phyloP scores from a whole-genome alignment of 2,113 vertebrate genomes.

The Toxostoma redivivum region DNA sequence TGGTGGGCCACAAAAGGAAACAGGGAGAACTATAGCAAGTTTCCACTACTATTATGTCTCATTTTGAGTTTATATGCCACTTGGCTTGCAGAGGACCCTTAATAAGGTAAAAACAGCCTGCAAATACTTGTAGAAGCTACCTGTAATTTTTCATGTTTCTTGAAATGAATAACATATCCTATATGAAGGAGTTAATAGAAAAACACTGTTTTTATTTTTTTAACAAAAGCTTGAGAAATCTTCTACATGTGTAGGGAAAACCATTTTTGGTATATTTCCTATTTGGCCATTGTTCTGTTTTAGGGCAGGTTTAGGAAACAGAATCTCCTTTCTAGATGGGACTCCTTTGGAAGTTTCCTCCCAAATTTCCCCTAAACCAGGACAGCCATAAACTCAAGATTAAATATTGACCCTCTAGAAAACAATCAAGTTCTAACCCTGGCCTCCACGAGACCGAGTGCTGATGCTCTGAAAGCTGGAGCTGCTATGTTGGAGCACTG shows the following conservation, averaged over 20 bases:
- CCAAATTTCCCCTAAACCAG: too few species aligned
- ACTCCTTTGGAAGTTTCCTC: too few species aligned
- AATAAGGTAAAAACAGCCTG: neutral
- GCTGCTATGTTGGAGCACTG: rapidly evolving
- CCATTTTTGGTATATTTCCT: neutral
- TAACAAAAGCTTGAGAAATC: neutral
- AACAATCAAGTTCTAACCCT: neutral
- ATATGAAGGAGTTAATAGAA: neutral
- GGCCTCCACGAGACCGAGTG: neutral
- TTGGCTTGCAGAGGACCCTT: neutral
- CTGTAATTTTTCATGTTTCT: neutral
- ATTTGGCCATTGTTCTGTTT: neutral
- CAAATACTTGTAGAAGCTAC: neutral
- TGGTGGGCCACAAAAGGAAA: neutral
- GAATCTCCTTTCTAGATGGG: too few species aligned
- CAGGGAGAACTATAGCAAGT: neutral
- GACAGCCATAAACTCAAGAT: neutral
- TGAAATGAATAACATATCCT: neutral
- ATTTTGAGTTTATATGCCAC: neutral
- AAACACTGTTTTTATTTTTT: neutral
- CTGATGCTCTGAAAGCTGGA: neutral
- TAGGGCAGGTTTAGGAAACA: too few species aligned
- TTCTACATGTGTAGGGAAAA: neutral
- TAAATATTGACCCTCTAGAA: neutral
- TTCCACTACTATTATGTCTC: neutral